Evolutionary conservation across 2,113 vertebrate species (phyloP).

Genomic region (Dolichallabes microphthalmus): DNA sequence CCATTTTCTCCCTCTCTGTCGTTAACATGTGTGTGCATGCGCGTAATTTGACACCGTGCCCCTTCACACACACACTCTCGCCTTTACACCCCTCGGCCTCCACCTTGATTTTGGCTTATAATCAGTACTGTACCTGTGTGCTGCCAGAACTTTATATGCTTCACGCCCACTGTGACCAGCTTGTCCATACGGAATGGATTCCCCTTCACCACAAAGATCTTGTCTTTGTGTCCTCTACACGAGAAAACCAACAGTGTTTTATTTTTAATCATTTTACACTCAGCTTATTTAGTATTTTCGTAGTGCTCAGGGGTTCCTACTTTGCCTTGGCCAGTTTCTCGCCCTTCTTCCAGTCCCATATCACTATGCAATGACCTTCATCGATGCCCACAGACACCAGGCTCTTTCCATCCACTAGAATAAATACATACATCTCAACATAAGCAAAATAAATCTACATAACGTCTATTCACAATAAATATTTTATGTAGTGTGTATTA

Average conservation of each 20-base stretch:
- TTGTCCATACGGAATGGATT: slow-evolving; percentile 92
- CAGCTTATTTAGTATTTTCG: not conserved
- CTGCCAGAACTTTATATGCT: slow-evolving; percentile 98
- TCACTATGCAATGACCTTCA: slow-evolving; percentile 88
- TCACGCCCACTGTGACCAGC: slow-evolving; percentile 90
- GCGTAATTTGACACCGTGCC: no score
- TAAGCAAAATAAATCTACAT: no score
- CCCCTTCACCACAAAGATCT: slow-evolving; percentile 93
- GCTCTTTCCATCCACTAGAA: slow-evolving; percentile 89
- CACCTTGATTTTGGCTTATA: not conserved
- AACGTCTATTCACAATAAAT: not conserved
- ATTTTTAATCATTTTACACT: not conserved
- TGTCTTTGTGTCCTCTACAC: slow-evolving; percentile 92
- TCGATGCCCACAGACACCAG: slow-evolving; percentile 91
- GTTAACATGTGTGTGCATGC: no score
- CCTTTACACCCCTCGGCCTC: no score
- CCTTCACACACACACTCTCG: no score
- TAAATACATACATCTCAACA: slow-evolving; percentile 26
- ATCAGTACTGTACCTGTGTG: slow-evolving; percentile 85
- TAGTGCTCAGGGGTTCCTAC: slow-evolving; percentile 62
- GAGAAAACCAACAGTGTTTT: slow-evolving; percentile 19
- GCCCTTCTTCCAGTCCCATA: slow-evolving; percentile 98
- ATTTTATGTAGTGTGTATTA: not conserved
- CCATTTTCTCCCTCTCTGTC: no score
- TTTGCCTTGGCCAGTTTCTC: slow-evolving; percentile 90